Conservation (phyloP, 1,140 invertebrate genomes). For the Dufourea novaeangliae region DNA sequence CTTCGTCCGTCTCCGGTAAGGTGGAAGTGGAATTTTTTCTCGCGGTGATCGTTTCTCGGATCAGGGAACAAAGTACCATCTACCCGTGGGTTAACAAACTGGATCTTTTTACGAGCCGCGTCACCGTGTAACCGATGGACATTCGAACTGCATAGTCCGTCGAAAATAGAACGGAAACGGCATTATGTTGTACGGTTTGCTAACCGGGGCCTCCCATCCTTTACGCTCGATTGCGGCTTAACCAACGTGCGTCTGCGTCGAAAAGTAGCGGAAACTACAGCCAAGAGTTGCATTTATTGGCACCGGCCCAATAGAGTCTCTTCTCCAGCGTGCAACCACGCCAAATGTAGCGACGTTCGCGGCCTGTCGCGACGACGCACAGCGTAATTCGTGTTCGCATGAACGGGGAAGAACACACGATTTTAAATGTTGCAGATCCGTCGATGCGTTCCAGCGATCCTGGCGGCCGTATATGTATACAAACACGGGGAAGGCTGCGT, state of each 20-base stretch:
- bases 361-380: no score
- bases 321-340: slow-evolving; percentile 18
- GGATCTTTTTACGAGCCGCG: background rate
- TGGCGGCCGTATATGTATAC: background rate
- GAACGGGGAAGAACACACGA: background rate
- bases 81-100: no score
- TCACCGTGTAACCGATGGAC: background rate
- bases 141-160: slow-evolving; percentile 17
- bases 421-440: slow-evolving; percentile 6
- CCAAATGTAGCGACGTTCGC: slow-evolving; percentile 11
- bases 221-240: slow-evolving; percentile 27
- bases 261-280: slow-evolving; percentile 25
- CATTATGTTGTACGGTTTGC: slow-evolving; percentile 34
- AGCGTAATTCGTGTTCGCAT: background rate
- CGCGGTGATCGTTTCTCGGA: slow-evolving; percentile 3
- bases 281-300: slow-evolving; percentile 42
- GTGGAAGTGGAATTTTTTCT: slow-evolving; percentile 7
- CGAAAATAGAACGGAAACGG: slow-evolving; percentile 49
- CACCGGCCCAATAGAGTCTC: slow-evolving; percentile 27
- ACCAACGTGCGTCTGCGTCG: slow-evolving; percentile 19
- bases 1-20: slow-evolving; percentile 18
- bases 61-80: background rate
- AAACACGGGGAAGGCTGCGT: slow-evolving; percentile 38
- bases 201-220: slow-evolving; percentile 3
- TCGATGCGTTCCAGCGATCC: background rate